Conservation (phyloP, 1,140 invertebrate genomes). For the Drosophila kikkawai region DNA sequence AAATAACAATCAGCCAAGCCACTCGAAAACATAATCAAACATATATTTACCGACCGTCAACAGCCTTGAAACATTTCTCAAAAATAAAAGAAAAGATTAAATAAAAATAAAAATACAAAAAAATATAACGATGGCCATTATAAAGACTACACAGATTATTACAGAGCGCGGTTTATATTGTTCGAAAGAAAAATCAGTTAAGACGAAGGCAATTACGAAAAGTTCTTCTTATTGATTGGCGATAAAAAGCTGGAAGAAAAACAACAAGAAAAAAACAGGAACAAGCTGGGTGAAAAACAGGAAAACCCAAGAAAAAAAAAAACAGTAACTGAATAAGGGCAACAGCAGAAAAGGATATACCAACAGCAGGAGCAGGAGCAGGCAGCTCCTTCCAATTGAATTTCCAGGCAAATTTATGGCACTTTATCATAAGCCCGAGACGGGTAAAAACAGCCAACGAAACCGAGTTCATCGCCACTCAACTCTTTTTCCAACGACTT, state of each 20-base stretch:
- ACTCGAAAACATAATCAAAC: conserved; percentile 44
- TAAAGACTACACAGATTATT: conserved; percentile 18
- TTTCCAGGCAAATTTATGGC: conserved; percentile 40
- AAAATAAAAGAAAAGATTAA: not conserved
- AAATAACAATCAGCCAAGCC: conserved; percentile 50
- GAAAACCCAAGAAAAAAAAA: not conserved
- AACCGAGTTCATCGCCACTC: conserved; percentile 17
- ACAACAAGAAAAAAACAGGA: not conserved
- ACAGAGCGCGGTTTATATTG: not conserved
- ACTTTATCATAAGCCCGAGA: conserved; percentile 34
- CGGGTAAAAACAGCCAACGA: not conserved
- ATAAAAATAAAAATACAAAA: too few species aligned
- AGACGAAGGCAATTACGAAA: conserved; percentile 21
- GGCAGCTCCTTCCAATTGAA: conserved; percentile 21
- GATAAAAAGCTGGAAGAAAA: conserved; percentile 21
- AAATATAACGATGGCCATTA: conserved; percentile 13
- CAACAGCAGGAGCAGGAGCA: not conserved
- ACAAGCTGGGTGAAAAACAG: too few species aligned
- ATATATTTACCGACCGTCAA: conserved; percentile 24
- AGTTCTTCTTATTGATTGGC: conserved; percentile 38
- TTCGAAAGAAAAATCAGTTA: conserved; percentile 16
- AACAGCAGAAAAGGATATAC: not conserved
- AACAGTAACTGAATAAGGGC: conserved; percentile 4
- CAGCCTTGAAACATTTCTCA: conserved; percentile 1
- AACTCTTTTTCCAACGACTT: conserved; percentile 6